phyloP scores from a whole-genome alignment of 2,113 vertebrate species.

The Petroica traversi region DNA sequence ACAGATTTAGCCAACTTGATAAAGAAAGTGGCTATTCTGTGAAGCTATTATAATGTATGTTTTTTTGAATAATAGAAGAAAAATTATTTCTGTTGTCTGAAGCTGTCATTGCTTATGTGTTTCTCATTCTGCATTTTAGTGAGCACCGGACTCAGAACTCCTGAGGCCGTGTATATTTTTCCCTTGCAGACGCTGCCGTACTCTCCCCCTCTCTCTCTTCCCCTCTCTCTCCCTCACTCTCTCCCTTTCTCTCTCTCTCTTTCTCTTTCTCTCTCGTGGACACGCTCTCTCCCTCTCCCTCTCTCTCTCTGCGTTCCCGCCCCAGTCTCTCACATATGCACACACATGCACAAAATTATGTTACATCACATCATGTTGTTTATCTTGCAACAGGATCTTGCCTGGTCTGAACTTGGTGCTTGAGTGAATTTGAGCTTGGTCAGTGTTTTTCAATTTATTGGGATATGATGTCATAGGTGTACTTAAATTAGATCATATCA shows the following conservation, averaged over 20 bases:
- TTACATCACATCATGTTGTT: conserved; percentile 22
- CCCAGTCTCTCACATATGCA: neutral
- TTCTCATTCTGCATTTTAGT: conserved; percentile 6
- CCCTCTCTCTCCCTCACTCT: neutral
- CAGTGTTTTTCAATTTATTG: conserved; percentile 35
- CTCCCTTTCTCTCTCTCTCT: neutral
- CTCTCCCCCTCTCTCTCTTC: neutral
- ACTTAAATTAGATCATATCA: conserved; percentile 5
- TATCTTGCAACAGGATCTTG: conserved; percentile 57
- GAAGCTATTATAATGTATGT: neutral
- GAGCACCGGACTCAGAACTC: neutral
- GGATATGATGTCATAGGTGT: conserved; percentile 19
- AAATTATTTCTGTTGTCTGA: neutral
- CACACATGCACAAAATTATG: neutral
- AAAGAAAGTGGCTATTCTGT: neutral
- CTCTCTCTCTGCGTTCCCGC: rapidly evolving
- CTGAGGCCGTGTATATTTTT: neutral
- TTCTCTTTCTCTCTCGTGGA: neutral
- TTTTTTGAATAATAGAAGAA: neutral
- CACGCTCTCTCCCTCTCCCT: neutral
- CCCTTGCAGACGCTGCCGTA: neutral
- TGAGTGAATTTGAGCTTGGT: conserved; percentile 41
- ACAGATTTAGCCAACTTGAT: neutral
- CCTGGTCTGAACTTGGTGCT: conserved; percentile 26
- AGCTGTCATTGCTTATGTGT: neutral